These are phyloP conservation scores for Grammatotria lemairii DNA, from an alignment of 2,113 vertebrate genomes.

Conservation along the genomic window DNA sequence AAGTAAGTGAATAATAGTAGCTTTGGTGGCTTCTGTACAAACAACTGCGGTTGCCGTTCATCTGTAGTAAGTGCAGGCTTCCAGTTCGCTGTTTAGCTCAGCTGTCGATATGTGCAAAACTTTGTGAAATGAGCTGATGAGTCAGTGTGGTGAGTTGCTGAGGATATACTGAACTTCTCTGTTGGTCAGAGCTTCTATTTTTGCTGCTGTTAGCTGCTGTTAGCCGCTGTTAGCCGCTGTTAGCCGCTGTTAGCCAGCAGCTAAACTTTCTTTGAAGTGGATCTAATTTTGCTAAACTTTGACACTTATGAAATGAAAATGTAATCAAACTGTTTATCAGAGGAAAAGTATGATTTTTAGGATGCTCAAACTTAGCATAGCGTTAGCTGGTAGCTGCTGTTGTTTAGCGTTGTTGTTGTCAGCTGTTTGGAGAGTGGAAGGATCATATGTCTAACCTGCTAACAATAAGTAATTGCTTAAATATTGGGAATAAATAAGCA, in stretches of 20 bases:
- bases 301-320: neutral
- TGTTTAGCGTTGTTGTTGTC: fast-evolving
- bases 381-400: neutral
- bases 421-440: neutral
- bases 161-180: neutral
- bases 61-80: neutral
- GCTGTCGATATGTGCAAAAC: neutral
- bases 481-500: neutral
- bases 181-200: neutral
- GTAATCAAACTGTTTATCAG: neutral
- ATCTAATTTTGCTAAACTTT: neutral
- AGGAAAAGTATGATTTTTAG: neutral
- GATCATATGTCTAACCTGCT: neutral
- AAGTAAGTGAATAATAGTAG: neutral
- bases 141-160: neutral
- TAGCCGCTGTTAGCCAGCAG: neutral
- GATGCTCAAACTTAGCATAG: neutral
- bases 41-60: neutral
- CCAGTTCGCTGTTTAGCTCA: neutral
- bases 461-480: neutral
- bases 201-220: neutral
- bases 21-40: neutral
- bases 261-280: neutral
- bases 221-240: neutral
- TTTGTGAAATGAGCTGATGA: neutral